These are phyloP conservation scores for Chydorus sphaericus DNA, from an alignment of 2,888 invertebrate species.

Conservation along the genomic window DNA sequence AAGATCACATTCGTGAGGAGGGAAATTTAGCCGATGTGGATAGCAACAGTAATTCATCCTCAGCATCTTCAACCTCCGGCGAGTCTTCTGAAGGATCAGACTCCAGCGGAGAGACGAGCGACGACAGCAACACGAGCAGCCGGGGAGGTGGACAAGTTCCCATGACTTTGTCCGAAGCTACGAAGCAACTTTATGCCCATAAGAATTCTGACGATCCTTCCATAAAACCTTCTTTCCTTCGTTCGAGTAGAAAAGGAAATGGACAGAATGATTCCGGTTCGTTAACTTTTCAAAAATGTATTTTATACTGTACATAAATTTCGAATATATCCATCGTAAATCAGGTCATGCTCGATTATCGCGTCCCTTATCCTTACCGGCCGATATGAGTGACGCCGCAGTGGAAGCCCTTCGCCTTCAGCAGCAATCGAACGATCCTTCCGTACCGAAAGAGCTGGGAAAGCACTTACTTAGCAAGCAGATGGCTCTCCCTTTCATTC, in stretches of 20 bases:
- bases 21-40: not conserved
- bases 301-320: too few relatives aligned
- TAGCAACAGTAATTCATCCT: not conserved
- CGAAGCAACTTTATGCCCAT: constrained; percentile 21
- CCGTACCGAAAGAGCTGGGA: not conserved
- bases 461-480: constrained; percentile 57
- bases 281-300: too few relatives aligned
- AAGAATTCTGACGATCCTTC: constrained; percentile 50
- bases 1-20: constrained; percentile 8
- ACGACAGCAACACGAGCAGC: not conserved
- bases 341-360: constrained; percentile 7
- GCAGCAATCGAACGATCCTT: not conserved
- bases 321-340: not conserved
- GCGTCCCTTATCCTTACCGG: constrained; percentile 12
- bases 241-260: constrained; percentile 32
- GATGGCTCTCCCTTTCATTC: constrained; percentile 74
- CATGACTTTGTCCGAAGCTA: not conserved
- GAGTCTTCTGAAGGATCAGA: not conserved
- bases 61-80: not conserved
- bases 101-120: not conserved
- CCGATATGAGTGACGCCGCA: constrained; percentile 16
- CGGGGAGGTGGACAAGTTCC: not conserved
- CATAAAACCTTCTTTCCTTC: constrained; percentile 46
- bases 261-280: not conserved
- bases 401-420: constrained; percentile 15